Percentiles rank a stretch among this genome's conserved stretches.
phyloP scores from a whole-genome alignment of 2,113 vertebrate genomes.

The Charadrius vociferus region DNA sequence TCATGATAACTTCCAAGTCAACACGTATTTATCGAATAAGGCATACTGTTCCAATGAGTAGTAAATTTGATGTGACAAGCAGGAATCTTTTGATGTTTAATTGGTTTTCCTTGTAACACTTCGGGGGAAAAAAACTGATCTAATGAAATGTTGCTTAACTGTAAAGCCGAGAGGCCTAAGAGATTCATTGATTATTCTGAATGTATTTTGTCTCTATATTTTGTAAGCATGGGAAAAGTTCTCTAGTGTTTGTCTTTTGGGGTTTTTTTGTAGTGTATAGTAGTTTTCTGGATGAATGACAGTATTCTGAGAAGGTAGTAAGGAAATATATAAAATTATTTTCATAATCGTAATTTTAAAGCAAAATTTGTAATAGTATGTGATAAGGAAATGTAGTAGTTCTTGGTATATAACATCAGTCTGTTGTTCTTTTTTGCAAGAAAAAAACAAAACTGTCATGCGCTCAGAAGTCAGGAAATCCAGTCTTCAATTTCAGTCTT shows the following conservation, averaged over 20 bases:
- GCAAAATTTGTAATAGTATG: not conserved
- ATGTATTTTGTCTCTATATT: not conserved
- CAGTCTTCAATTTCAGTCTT: not conserved
- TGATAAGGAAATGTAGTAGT: not conserved
- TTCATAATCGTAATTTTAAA: not conserved
- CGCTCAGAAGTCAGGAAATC: not conserved
- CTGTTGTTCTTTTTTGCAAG: not conserved
- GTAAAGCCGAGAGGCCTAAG: not conserved
- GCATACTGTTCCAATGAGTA: not conserved
- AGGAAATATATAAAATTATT: not conserved
- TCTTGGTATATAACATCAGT: not conserved
- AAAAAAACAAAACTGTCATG: not conserved
- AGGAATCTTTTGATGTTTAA: conserved; percentile 38
- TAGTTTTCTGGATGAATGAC: not conserved
- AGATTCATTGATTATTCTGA: not conserved
- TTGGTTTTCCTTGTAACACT: conserved; percentile 21
- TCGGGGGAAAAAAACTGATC: not conserved
- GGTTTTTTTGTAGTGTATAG: not conserved
- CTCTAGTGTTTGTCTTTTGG: not conserved
- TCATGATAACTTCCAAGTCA: conserved; percentile 15
- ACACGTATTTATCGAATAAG: not conserved
- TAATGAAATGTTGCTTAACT: not conserved
- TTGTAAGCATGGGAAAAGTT: not conserved
- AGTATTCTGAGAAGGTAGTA: not conserved
- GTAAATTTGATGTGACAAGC: conserved; percentile 18